Base-by-base conservation (phyloP, 2,888 invertebrate genomes). In the Lepidocyrtoides sp. region DNA sequence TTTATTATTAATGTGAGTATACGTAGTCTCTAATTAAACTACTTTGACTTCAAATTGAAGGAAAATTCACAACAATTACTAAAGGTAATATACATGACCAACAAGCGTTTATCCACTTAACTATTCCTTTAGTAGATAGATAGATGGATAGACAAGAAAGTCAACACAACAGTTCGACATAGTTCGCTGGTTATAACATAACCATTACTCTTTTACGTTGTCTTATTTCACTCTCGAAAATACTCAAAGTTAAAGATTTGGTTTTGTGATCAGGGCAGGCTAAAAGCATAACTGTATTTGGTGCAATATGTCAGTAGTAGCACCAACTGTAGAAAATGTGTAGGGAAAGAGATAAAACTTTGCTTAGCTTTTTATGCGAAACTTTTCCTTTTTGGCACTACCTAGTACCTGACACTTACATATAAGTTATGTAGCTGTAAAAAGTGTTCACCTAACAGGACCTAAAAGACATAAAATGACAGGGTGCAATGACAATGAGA, bases 171-270 rank as follows among this genome's bases (percentile, higher is more conserved):
- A 29, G 51, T 84, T 84, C 83, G 83, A 69, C 69, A 51, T 69
- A 51, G 51, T 69, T 84, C 29, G 69, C 51, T 84, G 69, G 44
- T 69, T 69, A 69, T 84, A 60, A 60, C 83, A 69, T 84, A 66
- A n/a, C 8, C 36, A 36, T 23, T 17, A 69, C 29, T 63, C 14
- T 60, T 26, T 60, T 60, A 36, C 36, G 3, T 36, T 7, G 7
- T 7, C 36, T 36, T 36, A 36, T 83, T 23, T 57, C 26, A 26
- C 23, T 83, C 23, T 44, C 44, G 26, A 60, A 83, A 63, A 12
- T 17, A 83, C 26, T 32, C 44, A 44, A 66, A 63, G 82, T 83
- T 83, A 66, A 83, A 29, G 63, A 63, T 48, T 44, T 48, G 82
- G 29, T 66, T 51, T 29, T 3, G 2, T 36, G 36, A 7, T 36